These are phyloP conservation scores for Pachycephus smyrnensis DNA, from an alignment of 2,888 invertebrate species.

Conservation along the genomic window DNA sequence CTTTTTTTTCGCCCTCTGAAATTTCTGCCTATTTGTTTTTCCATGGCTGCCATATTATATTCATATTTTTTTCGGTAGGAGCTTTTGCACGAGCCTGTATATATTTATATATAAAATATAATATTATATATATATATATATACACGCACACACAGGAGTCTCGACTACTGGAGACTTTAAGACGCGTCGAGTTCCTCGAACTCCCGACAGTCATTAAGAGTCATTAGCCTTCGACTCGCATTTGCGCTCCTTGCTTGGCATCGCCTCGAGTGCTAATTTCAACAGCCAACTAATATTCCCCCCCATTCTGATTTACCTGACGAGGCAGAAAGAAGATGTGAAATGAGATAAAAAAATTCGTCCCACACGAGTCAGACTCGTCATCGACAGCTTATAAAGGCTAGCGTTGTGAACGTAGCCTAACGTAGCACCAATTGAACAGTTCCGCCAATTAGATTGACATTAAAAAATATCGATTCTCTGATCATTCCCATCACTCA, in stretches of 20 bases:
- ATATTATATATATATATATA: too few relatives aligned
- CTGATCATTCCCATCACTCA: not conserved
- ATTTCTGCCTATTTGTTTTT: not conserved
- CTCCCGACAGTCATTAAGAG: not conserved
- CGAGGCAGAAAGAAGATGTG: not conserved
- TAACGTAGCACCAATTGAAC: not conserved
- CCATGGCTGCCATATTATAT: not conserved
- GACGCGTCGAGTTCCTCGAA: not conserved
- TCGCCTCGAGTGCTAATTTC: not conserved
- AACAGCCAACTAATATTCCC: not conserved
- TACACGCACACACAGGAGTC: too few relatives aligned
- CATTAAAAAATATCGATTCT: not conserved
- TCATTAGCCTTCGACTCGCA: not conserved
- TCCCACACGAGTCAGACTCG: not conserved
- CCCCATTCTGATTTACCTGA: not conserved
- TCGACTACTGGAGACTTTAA: not conserved
- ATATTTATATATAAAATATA: not conserved
- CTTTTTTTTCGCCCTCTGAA: conserved; percentile 14
- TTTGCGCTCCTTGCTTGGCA: not conserved
- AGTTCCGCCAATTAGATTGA: not conserved
- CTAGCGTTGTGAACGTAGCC: not conserved
- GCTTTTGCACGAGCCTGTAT: not conserved
- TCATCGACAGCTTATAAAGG: not conserved
- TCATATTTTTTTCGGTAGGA: not conserved
- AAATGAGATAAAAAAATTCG: not conserved